Evolutionary conservation across 2,888 invertebrate genomes (phyloP), one percentile per base, ranked within the genome.

Genomic region (Tricholauxania praeusta): DNA sequence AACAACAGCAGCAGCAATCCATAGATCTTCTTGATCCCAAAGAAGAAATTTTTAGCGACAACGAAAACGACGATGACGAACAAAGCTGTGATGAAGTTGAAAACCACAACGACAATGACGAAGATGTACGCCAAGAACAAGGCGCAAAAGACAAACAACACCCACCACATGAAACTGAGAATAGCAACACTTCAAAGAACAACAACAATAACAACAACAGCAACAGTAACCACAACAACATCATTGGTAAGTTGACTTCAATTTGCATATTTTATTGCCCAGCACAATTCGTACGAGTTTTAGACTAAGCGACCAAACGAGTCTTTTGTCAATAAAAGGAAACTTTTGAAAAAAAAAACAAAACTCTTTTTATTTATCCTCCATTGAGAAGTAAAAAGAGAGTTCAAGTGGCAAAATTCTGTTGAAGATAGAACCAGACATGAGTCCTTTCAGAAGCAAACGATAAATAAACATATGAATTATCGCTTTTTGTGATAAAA

Each of bases 251-350:
- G 78, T 76, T 81, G 82, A 82, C 82, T 83, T 81, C 82, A 83
- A 82, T 82, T 82, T 82, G 80, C 82, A 82, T 82, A 82, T 82
- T 82, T 82, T 83, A 82, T 82, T 82, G 82, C 80, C 47, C 51
- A 48, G 48, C 14, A 10, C 39, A 39, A 39, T 39, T 39, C 39
- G 39, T 39, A 39, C 39, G 39, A 39, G 39, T 10, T 39, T 7
- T 39, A 39, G 10, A 39, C 39, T 39, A 10, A 39, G 39, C 39
- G 39, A 7, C 28, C 28, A 28, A 28, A 28, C 28, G 28, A 28
- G 3, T 28, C n/a, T n/a, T n/a, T n/a, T n/a, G n/a, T n/a, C n/a
- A n/a, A n/a, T n/a, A n/a, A n/a, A n/a, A n/a, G n/a, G n/a, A n/a
- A n/a, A n/a, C n/a, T n/a, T n/a, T n/a, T n/a, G n/a, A n/a, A n/a